Base-by-base conservation (phyloP, 2,113 vertebrate genomes). In the Archocentrus centrarchus region DNA sequence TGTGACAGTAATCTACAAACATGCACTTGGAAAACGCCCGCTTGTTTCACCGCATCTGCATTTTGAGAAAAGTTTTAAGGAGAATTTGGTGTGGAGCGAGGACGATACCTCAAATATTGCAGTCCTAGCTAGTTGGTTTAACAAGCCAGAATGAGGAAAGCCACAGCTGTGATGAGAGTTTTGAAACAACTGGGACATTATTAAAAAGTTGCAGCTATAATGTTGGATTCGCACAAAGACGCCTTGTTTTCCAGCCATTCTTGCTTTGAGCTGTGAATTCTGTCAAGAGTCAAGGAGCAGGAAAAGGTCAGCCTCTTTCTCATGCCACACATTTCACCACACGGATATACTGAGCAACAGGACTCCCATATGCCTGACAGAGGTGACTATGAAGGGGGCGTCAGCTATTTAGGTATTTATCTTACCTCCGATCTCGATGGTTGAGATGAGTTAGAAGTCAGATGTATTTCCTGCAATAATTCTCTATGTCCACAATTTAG, bases 281-380 rank as follows among this genome's bases (percentile, higher is more conserved):
- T 75, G 60, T 86, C 78, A 86, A 85, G 84, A 80, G 39, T 70
- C 58, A 89, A 60, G 50, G 27, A 77, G 73, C 35, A 35, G 50
- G 30, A 57, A 70, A 62, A 75, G 41, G 77, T 86, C 64, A 22
- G 13, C 13, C 35, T 9, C 27, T 78, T 27, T 84, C 79, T 84
- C 80, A 87, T 82, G 39, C 39, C 80, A 83, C 14, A 64, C 57
- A 44, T 77, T 27, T 1, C 11, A 24, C 44, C 70, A 53, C 61
- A 59, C 18, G 41, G 47, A 60, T 47, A 15, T 37, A 64, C 30
- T 24, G 80, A 60, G 11, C 3, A 22, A 53, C 53, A 41, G 66
- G 55, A 76, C 32, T 32, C 32, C 32, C 32, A 32, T 5, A 32
- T 37, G 76, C 15, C 22, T 73, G 63, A 79, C 53, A 5, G 4